These are phyloP conservation scores for Dermochelys coriacea DNA, from an alignment of 2,797 vertebrate genomes.

Conservation along the genomic window DNA sequence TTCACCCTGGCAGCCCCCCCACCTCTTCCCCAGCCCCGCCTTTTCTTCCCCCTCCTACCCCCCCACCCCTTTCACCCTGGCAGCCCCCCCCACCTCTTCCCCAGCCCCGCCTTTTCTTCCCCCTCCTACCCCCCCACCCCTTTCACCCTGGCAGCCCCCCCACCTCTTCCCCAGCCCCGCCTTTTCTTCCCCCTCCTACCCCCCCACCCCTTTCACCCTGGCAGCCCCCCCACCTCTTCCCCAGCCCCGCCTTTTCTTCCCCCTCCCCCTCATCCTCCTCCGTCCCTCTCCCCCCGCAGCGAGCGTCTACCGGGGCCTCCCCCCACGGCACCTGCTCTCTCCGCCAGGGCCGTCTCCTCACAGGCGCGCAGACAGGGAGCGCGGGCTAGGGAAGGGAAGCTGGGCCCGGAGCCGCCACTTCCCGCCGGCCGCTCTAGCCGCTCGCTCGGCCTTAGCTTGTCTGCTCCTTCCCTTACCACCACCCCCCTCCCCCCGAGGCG, in stretches of 20 bases:
- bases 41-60: too few species aligned
- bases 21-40: neutral
- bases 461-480: neutral
- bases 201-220: too few species aligned
- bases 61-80: neutral
- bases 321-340: neutral
- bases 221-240: neutral
- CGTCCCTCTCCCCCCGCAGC: neutral
- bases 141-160: neutral
- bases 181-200: neutral
- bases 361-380: neutral
- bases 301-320: neutral
- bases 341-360: neutral
- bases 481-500: slow-evolving; percentile 13
- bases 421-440: slow-evolving; percentile 45
- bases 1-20: neutral
- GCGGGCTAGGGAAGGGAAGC: neutral
- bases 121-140: neutral
- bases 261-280: neutral
- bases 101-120: too few species aligned
- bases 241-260: too few species aligned
- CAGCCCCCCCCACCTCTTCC: neutral
- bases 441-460: neutral
- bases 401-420: neutral
- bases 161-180: neutral